A percentile compares a stretch with the other conserved stretches of the same genome.
Evolutionary conservation across 2,797 vertebrate genomes (phyloP).

Genomic region (Amniataba percoides): DNA sequence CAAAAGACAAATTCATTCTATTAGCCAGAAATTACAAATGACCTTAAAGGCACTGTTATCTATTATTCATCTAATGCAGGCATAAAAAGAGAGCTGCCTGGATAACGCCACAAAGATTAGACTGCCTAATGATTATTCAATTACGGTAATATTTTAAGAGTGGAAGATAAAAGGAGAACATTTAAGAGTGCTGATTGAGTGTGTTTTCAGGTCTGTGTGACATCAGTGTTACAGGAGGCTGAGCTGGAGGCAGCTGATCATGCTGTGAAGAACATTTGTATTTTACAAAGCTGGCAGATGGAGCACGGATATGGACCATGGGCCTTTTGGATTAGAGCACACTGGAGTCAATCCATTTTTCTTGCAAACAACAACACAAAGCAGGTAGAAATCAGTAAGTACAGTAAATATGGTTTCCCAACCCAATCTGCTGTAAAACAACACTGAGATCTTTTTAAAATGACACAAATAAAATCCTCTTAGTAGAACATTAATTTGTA

Average conservation of each 20-base stretch:
- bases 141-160: background rate
- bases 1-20: background rate
- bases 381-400: slow-evolving; percentile 19
- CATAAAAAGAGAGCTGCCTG: background rate
- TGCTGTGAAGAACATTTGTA: slow-evolving; percentile 70
- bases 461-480: background rate
- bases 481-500: background rate
- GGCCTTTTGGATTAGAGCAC: slow-evolving; percentile 48
- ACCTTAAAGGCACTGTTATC: background rate
- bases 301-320: slow-evolving; percentile 43
- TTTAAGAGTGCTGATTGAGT: background rate
- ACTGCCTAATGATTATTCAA: background rate
- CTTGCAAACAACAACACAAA: slow-evolving; percentile 48
- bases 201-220: slow-evolving; percentile 28
- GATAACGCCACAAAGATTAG: background rate
- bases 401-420: background rate
- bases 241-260: slow-evolving; percentile 48
- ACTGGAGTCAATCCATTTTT: slow-evolving; percentile 63
- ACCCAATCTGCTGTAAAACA: background rate
- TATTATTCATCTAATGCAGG: background rate
- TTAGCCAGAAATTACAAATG: background rate
- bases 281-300: slow-evolving; percentile 68
- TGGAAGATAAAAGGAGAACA: background rate
- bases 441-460: background rate
- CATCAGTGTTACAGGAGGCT: slow-evolving; percentile 23